Evolutionary conservation across 1,140 invertebrate genomes (phyloP).

Genomic region (Camponotus vicinus): DNA sequence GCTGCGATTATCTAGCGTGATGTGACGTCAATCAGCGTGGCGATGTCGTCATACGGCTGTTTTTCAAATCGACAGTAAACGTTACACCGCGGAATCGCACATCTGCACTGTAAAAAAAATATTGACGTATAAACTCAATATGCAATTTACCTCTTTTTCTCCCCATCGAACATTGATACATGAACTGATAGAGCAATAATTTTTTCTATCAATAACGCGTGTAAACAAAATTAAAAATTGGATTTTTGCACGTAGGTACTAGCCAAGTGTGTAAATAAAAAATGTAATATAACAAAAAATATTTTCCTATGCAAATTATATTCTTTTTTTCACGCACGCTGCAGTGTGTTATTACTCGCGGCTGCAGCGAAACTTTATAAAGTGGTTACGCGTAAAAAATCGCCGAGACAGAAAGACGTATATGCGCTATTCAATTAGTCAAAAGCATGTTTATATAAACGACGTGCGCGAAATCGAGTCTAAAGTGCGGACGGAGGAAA

Average conservation of each 20-base stretch:
- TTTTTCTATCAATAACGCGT: too few relatives aligned
- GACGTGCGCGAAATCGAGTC: slow-evolving; percentile 56
- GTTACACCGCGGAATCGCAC: slow-evolving; percentile 6
- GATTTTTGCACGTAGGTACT: not conserved
- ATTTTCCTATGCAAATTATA: not conserved
- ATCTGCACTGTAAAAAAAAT: not conserved
- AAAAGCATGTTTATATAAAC: slow-evolving; percentile 51
- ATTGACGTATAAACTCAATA: not conserved
- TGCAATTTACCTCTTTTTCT: not conserved
- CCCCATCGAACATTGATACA: not conserved
- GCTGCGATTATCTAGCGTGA: slow-evolving; percentile 43
- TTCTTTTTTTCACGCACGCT: not conserved
- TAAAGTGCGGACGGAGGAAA: slow-evolving; percentile 65
- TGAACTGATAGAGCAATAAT: not conserved
- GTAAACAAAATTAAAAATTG: not conserved
- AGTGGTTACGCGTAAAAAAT: not conserved
- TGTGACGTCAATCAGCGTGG: slow-evolving; percentile 55
- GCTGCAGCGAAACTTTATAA: not conserved
- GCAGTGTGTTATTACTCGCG: not conserved
- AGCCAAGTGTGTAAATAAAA: too few relatives aligned
- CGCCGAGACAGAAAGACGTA: not conserved
- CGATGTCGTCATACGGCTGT: slow-evolving; percentile 37
- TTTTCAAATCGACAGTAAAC: slow-evolving; percentile 28
- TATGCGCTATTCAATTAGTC: not conserved
- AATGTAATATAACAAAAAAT: too few relatives aligned